These are phyloP conservation scores for Tethea ocularis DNA, from an alignment of 2,888 invertebrate species.

Conservation along the genomic window DNA sequence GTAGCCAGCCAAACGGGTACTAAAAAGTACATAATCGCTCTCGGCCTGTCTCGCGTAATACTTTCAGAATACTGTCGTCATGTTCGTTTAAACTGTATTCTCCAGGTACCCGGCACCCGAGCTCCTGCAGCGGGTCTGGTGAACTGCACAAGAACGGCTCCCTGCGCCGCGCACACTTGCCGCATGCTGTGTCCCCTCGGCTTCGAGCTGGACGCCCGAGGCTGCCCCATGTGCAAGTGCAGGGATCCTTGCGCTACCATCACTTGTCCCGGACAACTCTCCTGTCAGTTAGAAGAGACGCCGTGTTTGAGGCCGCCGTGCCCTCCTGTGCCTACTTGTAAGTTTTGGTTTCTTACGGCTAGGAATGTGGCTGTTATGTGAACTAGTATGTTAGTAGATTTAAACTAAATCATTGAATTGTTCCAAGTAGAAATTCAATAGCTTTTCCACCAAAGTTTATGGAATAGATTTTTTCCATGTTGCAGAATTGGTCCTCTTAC, in stretches of 20 bases:
- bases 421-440: too few relatives aligned
- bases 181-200: conserved; percentile 94
- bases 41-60: too few relatives aligned
- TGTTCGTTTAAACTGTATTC: background rate
- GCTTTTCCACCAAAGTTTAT: too few relatives aligned
- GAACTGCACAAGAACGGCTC: conserved; percentile 87
- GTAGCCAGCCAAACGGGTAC: too few relatives aligned
- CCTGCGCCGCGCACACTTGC: conserved; percentile 92
- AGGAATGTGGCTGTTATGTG: too few relatives aligned
- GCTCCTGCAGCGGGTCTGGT: conserved; percentile 86
- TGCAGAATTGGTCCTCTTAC: too few relatives aligned
- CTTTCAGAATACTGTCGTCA: too few relatives aligned
- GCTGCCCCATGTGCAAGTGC: conserved; percentile 92
- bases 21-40: too few relatives aligned
- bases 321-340: conserved; percentile 92
- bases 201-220: conserved; percentile 87
- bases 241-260: conserved; percentile 91
- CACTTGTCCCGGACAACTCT: conserved; percentile 89
- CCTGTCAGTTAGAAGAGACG: conserved; percentile 91
- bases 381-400: too few relatives aligned
- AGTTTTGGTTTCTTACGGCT: conserved; percentile 42
- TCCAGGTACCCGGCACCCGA: conserved; percentile 87
- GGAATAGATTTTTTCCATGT: too few relatives aligned
- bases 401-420: too few relatives aligned
- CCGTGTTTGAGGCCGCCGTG: conserved; percentile 91